phyloP scores from a whole-genome alignment of 2,113 vertebrate genomes.

The Mesocricetus auratus region DNA sequence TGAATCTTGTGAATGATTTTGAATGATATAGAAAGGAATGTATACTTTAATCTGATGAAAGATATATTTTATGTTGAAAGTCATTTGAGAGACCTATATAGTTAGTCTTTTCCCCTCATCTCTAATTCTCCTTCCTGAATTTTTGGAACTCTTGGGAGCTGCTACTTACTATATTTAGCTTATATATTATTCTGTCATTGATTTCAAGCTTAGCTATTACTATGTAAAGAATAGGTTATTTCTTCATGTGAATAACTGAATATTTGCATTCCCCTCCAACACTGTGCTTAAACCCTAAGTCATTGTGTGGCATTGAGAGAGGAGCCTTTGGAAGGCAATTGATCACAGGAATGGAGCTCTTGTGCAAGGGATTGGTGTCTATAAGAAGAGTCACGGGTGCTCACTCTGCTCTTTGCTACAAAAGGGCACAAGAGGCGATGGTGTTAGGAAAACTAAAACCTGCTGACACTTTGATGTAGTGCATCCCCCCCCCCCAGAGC shows the following conservation, averaged over 20 bases:
- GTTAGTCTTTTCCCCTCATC: neutral
- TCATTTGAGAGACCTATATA: neutral
- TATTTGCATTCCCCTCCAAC: neutral
- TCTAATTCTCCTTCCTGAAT: neutral
- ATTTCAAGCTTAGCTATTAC: neutral
- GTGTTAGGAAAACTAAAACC: neutral
- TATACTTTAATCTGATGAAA: conserved; percentile 34
- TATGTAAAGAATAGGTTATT: neutral
- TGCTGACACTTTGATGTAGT: neutral
- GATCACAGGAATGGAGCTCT: neutral
- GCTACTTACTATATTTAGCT: neutral
- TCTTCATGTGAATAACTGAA: neutral
- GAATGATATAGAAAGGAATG: neutral
- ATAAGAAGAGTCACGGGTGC: neutral
- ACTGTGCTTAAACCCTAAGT: neutral
- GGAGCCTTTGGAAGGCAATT: neutral
- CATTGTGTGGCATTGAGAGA: neutral
- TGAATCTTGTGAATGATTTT: neutral
- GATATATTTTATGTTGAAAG: conserved; percentile 48
- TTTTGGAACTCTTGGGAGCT: neutral
- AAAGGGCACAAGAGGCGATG: neutral
- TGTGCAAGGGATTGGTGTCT: neutral
- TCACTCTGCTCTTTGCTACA: neutral
- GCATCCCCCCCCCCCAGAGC: neutral
- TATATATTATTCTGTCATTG: neutral